Percentiles rank a stretch among this genome's conserved stretches.
Conservation (phyloP, 1,140 invertebrate species). For the Ostrea edulis region DNA sequence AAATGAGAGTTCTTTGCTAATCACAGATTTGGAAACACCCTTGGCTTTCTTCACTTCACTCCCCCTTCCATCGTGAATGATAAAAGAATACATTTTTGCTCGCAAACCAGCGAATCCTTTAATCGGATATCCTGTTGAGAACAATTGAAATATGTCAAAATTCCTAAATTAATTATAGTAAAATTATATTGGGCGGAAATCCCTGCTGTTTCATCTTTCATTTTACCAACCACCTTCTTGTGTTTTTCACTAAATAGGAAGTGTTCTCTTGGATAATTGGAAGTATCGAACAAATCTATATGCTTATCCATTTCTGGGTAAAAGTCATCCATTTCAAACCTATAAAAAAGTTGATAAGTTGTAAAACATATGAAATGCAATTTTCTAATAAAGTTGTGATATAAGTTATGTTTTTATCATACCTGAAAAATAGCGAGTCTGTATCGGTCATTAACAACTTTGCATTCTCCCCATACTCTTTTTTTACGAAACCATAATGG, state of each 20-base stretch:
- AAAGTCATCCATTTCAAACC: conserved; percentile 68
- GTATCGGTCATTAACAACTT: conserved; percentile 78
- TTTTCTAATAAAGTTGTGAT: background rate
- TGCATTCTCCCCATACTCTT: conserved; percentile 69
- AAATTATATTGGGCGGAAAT: background rate
- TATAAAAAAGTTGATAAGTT: conserved; percentile 21
- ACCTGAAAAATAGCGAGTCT: conserved; percentile 77
- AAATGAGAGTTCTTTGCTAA: conserved; percentile 12
- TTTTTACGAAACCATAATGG: conserved; percentile 69
- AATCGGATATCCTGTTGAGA: background rate
- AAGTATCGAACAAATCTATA: conserved; percentile 61
- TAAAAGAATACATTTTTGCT: conserved; percentile 49
- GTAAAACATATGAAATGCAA: background rate
- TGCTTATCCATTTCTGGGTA: conserved; percentile 76
- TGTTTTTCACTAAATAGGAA: conserved; percentile 69
- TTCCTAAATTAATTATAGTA: no score
- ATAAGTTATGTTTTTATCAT: conserved; percentile 67
- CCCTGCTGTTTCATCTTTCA: conserved; percentile 81
- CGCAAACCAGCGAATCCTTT: conserved; percentile 43
- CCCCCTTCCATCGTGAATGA: background rate
- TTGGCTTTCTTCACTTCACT: conserved; percentile 39
- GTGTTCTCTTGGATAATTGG: conserved; percentile 62
- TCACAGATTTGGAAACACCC: conserved; percentile 21
- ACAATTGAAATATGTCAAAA: no score
- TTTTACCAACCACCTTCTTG: no score